Evolutionary conservation across 2,113 vertebrate genomes (phyloP), one percentile per base, ranked within the genome.

Genomic region (Maccullochella peelii): DNA sequence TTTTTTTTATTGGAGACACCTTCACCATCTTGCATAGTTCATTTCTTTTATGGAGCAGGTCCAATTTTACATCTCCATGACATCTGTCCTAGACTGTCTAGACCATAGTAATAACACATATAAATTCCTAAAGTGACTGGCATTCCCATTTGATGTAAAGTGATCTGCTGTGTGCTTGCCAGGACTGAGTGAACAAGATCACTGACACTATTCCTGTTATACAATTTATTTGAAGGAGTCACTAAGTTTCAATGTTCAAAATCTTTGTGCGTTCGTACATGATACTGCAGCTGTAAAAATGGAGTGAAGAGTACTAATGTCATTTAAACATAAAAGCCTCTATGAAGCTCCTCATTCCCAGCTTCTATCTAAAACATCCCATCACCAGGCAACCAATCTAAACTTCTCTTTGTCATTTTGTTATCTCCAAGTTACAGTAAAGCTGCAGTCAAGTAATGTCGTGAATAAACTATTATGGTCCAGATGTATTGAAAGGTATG

Each of bases 61-160:
- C 84, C 91, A 89, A 49, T 90, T 89, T 89, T 86, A 90, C 82
- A 88, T 91, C 88, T 87, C 80, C 25, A 71, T 88, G 89, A 90
- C 90, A 88, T 91, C 75, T 89, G 91, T 89, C 90, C 83, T 79
- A 63, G 86, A 83, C 86, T 80, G 92, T 93, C 92, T 92, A 91
- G 91, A 93, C 93, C 90, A 82, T 18, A 85, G 87, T 79, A 93
- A 93, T 88, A 94, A 93, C 90, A 92, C 75, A 62, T 91, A 90
- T 92, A 85, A 89, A 93, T 90, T 91, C 90, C 87, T 92, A 38
- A 75, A 90, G 84, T 89, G 89, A 93, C 86, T 92, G 92, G 91
- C 92, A 93, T 93, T 93, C 91, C 83, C 91, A 93, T 93, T 93
- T 86, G 33, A 91, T 85, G 93, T 91, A 92, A 93, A 86, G 72